Percentiles rank a stretch among this genome's conserved stretches.
Conservation (phyloP, 2,113 vertebrate genomes). For the Crypturellus undulatus region DNA sequence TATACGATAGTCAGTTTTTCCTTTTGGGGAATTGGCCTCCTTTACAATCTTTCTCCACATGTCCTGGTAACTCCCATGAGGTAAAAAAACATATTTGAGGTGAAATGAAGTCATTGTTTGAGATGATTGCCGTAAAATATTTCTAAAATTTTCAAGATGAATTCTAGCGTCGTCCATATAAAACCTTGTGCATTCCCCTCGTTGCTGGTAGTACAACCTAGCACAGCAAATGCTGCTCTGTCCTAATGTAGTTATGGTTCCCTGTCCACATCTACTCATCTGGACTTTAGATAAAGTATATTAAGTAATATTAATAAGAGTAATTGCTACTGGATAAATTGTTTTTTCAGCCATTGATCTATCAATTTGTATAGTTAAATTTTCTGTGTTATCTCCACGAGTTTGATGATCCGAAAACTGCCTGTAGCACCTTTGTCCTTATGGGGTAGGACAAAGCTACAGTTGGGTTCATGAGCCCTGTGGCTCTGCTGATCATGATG, state of each 20-base stretch:
- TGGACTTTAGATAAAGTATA: background rate
- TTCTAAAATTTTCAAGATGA: background rate
- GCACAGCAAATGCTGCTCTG: background rate
- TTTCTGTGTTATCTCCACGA: background rate
- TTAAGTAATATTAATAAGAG: background rate
- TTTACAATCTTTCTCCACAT: background rate
- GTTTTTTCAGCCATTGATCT: background rate
- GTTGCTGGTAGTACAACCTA: background rate
- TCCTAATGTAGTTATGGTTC: rapidly evolving
- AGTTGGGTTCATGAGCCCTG: background rate
- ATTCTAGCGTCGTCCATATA: no score
- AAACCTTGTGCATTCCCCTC: no score
- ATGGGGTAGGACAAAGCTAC: background rate
- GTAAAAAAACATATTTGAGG: background rate
- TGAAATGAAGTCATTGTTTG: background rate
- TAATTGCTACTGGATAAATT: background rate
- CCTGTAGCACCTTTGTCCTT: background rate
- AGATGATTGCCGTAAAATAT: background rate
- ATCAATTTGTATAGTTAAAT: background rate
- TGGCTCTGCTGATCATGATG: background rate
- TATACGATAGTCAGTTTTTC: background rate
- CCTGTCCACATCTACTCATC: background rate
- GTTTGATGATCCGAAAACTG: background rate
- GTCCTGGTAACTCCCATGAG: background rate
- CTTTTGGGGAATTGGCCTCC: background rate